Evolutionary conservation across 2,888 invertebrate genomes (phyloP), one percentile per base, ranked within the genome.

Genomic region (Eupelmus urozonus): DNA sequence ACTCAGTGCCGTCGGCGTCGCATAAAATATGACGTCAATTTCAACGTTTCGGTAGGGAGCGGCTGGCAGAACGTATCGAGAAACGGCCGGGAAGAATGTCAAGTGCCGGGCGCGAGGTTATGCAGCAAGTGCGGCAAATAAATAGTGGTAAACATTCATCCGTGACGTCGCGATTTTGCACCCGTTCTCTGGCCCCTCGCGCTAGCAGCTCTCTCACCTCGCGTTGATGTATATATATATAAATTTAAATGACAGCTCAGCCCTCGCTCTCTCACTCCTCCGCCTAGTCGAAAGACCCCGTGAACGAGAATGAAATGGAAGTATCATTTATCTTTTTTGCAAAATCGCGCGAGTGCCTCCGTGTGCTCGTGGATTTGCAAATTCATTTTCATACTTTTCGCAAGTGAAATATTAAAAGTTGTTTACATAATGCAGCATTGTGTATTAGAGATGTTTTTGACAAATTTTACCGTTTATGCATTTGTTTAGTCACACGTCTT

Each of bases 111-210:
- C 3, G 9, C 3, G 34, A 34, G 34, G 49, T 34, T 49, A 34
- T 60, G 70, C 45, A 49, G 49, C 25, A 20, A 20, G 29, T 16
- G 20, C 29, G 16, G 1, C 7, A 60, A 55, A 34, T 70, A 49
- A 70, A 70, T 59, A 60, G 34, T 29, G 59, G 40, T 49, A 70
- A 59, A 70, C 49, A 60, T 60, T 60, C 59, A 60, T 67, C 70
- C n/a, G 29, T 63, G 63, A 63, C 63, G 45, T 45, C 13, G 42
- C 45, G 11, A 49, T 53, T 53, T 55, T 18, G 18, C 51, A 18
- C 45, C 13, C 7, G 4, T 40, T 20, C 13, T 11, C 23, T 18
- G 34, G 9, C 16, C 34, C 20, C 4, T 3, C 20, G 20, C 23
- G 2, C 7, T 16, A 2, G 49, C 7, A 49, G 2, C 2, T 57